phyloP scores from a whole-genome alignment of 2,797 vertebrate genomes.

The Clarias pachynema region DNA sequence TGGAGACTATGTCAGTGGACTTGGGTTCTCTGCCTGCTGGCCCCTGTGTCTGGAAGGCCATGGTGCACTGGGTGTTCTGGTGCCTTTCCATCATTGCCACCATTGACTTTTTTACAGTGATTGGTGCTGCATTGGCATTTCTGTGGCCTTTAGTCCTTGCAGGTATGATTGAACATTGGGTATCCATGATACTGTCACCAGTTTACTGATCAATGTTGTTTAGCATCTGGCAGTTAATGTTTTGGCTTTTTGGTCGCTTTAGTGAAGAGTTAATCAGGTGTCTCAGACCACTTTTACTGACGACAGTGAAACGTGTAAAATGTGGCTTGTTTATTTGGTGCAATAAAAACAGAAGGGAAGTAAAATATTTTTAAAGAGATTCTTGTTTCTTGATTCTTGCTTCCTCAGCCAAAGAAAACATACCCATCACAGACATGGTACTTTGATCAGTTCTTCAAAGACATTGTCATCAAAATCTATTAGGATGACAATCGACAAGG shows the following conservation, averaged over 20 bases:
- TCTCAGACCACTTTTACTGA: background rate
- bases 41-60: no score
- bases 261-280: background rate
- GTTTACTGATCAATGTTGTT: no score
- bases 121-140: no score
- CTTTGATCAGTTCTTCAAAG: constrained; percentile 84
- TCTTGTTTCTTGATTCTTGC: constrained; percentile 62
- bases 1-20: no score
- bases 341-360: constrained; percentile 12
- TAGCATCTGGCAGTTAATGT: no score
- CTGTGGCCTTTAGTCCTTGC: no score
- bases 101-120: no score
- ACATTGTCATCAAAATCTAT: constrained; percentile 77
- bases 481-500: constrained; percentile 72
- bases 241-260: background rate
- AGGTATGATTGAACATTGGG: no score
- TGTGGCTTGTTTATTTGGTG: background rate
- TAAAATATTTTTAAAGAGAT: constrained; percentile 18
- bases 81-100: no score
- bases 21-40: no score
- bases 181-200: no score
- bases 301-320: background rate
- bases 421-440: constrained; percentile 72
- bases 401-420: constrained; percentile 70
- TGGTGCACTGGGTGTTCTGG: no score